Conservation (phyloP, 2,113 vertebrate species). For the Gymnarchus niloticus region DNA sequence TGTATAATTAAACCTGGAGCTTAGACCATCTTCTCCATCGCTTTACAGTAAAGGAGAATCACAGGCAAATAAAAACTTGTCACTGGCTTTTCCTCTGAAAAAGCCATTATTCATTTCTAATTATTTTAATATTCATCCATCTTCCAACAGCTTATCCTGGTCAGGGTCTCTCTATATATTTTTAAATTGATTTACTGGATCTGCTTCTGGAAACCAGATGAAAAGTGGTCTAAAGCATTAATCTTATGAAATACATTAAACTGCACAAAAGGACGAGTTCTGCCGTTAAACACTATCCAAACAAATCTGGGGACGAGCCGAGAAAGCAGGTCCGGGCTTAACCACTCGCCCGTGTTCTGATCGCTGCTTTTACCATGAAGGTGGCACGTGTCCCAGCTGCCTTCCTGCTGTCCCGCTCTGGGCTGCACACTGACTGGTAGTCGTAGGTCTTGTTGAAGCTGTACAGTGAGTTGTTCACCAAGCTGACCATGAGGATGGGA, state of each 20-base stretch:
- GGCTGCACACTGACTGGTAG: conserved; percentile 88
- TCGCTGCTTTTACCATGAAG: conserved; percentile 76
- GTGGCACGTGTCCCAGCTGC: conserved; percentile 83
- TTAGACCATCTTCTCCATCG: too few species aligned
- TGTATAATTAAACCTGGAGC: too few species aligned
- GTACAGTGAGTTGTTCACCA: conserved; percentile 83
- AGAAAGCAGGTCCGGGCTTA: conserved; percentile 41
- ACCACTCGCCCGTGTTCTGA: conserved; percentile 27
- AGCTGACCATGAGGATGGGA: conserved; percentile 77
- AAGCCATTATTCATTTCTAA: too few species aligned
- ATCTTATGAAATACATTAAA: not conserved
- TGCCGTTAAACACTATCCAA: conserved; percentile 40
- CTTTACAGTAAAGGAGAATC: too few species aligned
- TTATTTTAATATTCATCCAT: too few species aligned
- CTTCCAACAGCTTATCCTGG: too few species aligned
- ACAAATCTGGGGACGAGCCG: conserved; percentile 32
- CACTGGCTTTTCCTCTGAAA: too few species aligned
- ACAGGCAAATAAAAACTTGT: too few species aligned
- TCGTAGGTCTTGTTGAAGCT: conserved; percentile 87
- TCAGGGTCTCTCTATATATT: too few species aligned
- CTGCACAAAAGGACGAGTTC: not conserved
- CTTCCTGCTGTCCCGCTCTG: conserved; percentile 70
- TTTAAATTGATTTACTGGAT: not conserved
- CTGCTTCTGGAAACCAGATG: not conserved
- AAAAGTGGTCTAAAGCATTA: not conserved